These are phyloP conservation scores for Onychostruthus taczanowskii DNA, from an alignment of 2,113 vertebrate species.

Conservation along the genomic window DNA sequence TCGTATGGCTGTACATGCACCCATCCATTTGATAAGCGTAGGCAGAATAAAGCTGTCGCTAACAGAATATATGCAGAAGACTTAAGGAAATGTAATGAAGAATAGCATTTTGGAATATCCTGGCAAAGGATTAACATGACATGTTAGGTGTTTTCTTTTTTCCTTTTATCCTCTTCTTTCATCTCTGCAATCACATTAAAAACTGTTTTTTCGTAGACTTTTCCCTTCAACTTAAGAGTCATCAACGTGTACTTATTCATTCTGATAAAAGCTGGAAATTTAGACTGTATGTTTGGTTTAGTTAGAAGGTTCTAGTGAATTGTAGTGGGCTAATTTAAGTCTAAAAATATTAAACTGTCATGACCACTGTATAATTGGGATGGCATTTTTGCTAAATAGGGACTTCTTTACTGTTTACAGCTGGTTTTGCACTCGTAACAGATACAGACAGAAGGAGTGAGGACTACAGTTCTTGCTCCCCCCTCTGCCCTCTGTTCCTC, in stretches of 20 bases:
- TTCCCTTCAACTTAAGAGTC: background rate
- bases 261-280: background rate
- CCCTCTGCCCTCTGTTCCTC: constrained; percentile 43
- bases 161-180: constrained; percentile 30
- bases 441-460: constrained; percentile 37
- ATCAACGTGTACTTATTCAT: background rate
- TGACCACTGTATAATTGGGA: background rate
- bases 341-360: background rate
- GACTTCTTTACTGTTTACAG: constrained; percentile 24
- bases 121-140: background rate
- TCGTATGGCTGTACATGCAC: background rate
- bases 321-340: background rate
- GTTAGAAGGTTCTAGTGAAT: background rate
- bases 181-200: constrained; percentile 1
- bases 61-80: constrained; percentile 13
- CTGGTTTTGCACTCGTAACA: background rate
- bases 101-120: background rate
- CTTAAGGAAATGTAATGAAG: background rate
- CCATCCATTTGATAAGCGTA: background rate
- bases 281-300: background rate
- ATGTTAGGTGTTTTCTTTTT: background rate
- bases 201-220: background rate
- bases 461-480: constrained; percentile 34
- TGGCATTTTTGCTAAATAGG: constrained; percentile 16
- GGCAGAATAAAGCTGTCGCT: constrained; percentile 35